Base-by-base conservation (phyloP, 2,888 invertebrate genomes). In the Acrocyrtus sp. region DNA sequence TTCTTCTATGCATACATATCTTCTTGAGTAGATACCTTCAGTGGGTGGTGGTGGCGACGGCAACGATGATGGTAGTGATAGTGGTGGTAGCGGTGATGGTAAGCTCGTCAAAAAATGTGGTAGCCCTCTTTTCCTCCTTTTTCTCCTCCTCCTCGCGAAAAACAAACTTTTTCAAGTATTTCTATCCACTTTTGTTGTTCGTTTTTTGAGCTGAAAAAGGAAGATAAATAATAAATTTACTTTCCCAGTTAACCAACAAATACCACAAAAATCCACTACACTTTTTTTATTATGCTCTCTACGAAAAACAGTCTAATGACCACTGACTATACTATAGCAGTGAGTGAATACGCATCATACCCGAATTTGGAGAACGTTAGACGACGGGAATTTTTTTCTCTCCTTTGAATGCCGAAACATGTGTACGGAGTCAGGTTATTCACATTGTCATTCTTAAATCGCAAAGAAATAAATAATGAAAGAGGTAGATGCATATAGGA, bases 201-300 rank as follows among this genome's bases (percentile, higher is more conserved):
- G 34, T 70, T 62, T n/a, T n/a, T 54, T 34, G 41, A 65, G 57
- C 51, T 58, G 62, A 43, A 50, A 50, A 34, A 34, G 34, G 45
- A 72, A 72, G 72, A 72, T 72, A 65, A 72, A 72, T 72, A 72
- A 72, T 72, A 72, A 72, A 58, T 72, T 72, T 53, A 53, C 53
- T 72, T 70, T 62, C 19, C 61, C 56, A 48, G 62, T 54, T 57
- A 45, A 12, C 26, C 22, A n/a, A 43, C 43, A 58, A 53, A n/a
- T 12, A 19, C n/a, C 26, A 53, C 17, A 48, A 56, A 41, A 19
- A 22, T 21, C 17, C 10, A 29, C n/a, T 34, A 34, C 34, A 34
- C 5, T 34, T 34, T 12, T 34, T 12, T 12, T 34, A 5, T 34
- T 12, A 8, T 34, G 5, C 34, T 34, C 34, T 34, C 34, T 34